Evolutionary conservation across 2,797 vertebrate genomes (phyloP).

Genomic region (Mormyrops attenuatus): DNA sequence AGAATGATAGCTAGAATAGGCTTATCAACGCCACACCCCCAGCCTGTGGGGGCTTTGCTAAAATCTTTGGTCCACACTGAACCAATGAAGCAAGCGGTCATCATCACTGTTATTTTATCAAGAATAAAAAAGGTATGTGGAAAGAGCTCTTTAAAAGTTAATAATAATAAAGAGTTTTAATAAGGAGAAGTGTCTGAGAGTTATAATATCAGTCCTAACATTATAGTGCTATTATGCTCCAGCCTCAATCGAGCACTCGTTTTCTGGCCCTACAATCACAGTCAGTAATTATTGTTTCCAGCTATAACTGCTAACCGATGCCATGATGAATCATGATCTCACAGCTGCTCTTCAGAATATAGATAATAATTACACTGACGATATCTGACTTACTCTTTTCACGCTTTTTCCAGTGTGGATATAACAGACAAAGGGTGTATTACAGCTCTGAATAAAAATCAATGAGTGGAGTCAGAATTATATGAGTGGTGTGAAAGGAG

Average conservation of each 20-base stretch:
- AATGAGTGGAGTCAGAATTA: background rate
- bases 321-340: slow-evolving; percentile 18
- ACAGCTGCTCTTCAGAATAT: slow-evolving; percentile 24
- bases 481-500: background rate
- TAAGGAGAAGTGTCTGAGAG: background rate
- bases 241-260: slow-evolving; percentile 24
- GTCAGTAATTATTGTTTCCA: slow-evolving; percentile 11
- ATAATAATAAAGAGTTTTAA: slow-evolving; percentile 8
- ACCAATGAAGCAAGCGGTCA: slow-evolving; percentile 40
- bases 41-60: slow-evolving; percentile 34
- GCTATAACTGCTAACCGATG: slow-evolving; percentile 8
- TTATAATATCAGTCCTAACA: background rate
- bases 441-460: slow-evolving; percentile 13
- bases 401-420: slow-evolving; percentile 24
- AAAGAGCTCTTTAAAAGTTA: background rate
- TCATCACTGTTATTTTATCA: slow-evolving; percentile 25
- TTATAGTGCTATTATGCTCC: slow-evolving; percentile 2
- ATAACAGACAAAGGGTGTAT: slow-evolving; percentile 22
- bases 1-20: slow-evolving; percentile 31
- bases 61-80: slow-evolving; percentile 24
- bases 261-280: slow-evolving; percentile 14
- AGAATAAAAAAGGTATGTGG: background rate
- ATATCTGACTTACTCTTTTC: slow-evolving; percentile 20
- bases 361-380: slow-evolving; percentile 23
- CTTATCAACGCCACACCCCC: slow-evolving; percentile 44